These are phyloP conservation scores for Spodoptera frugiperda DNA, from an alignment of 1,140 invertebrate genomes.

Conservation along the genomic window DNA sequence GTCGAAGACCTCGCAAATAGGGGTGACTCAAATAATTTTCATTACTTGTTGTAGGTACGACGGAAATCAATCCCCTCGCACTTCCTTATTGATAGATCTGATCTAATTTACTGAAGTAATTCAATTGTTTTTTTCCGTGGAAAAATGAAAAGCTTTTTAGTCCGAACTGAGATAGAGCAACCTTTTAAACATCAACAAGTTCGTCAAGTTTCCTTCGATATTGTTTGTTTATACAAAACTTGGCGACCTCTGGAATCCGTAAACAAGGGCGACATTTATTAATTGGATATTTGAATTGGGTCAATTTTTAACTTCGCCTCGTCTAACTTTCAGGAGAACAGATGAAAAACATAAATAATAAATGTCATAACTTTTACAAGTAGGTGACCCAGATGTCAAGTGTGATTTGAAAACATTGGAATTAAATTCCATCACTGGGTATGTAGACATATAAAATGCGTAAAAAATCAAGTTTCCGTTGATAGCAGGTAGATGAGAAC, in stretches of 20 bases:
- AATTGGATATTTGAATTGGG: slow-evolving; percentile 24
- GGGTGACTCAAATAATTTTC: too few species aligned
- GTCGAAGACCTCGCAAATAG: slow-evolving; percentile 13
- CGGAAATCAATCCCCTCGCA: too few species aligned
- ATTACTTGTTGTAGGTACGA: too few species aligned
- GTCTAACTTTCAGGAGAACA: not conserved
- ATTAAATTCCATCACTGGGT: slow-evolving; percentile 2
- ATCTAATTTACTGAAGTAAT: not conserved
- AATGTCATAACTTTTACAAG: slow-evolving; percentile 47
- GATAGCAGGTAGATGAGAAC: slow-evolving; percentile 38
- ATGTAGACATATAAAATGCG: not conserved
- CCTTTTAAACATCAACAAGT: slow-evolving; percentile 5
- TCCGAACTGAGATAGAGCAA: not conserved
- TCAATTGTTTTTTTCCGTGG: not conserved
- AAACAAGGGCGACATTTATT: slow-evolving; percentile 26
- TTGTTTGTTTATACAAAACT: slow-evolving; percentile 38
- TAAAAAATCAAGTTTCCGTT: slow-evolving; percentile 36
- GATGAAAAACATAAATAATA: slow-evolving; percentile 22
- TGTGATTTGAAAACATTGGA: slow-evolving; percentile 30
- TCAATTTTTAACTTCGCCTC: slow-evolving; percentile 17
- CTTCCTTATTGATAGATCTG: too few species aligned
- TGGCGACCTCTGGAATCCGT: slow-evolving; percentile 15
- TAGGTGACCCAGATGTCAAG: slow-evolving; percentile 41
- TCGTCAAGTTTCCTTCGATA: not conserved
- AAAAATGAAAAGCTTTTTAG: not conserved